Conservation (phyloP, 2,888 invertebrate species). For the Sinodicranocentrus sp. region DNA sequence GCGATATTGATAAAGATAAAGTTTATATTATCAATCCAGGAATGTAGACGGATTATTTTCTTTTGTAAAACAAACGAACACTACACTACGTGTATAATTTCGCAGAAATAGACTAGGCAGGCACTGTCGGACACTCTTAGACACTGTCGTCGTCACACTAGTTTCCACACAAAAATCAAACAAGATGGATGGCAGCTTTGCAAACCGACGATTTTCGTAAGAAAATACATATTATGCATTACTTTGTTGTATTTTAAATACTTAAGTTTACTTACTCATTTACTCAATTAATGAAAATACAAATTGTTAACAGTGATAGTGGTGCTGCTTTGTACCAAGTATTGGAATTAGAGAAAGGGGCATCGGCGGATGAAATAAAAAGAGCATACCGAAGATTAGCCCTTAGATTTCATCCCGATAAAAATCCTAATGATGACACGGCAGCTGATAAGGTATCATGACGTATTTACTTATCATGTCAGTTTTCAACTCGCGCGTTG, state of each 20-base stretch:
- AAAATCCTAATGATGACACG: constrained; percentile 59
- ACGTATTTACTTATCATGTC: too few relatives aligned
- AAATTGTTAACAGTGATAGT: constrained; percentile 54
- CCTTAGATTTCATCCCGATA: constrained; percentile 70
- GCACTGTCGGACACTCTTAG: too few relatives aligned
- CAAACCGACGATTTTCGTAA: constrained; percentile 68
- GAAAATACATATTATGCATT: constrained; percentile 16
- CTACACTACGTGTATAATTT: too few relatives aligned
- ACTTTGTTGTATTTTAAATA: too few relatives aligned
- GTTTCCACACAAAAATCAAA: constrained; percentile 12
- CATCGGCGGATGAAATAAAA: constrained; percentile 63
- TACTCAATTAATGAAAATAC: too few relatives aligned
- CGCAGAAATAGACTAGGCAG: too few relatives aligned
- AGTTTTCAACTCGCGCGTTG: too few relatives aligned
- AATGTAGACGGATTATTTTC: too few relatives aligned
- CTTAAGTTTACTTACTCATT: too few relatives aligned
- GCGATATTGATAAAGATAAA: too few relatives aligned
- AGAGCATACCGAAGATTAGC: constrained; percentile 67
- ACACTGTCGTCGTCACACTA: constrained; percentile 7
- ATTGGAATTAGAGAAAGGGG: constrained; percentile 66
- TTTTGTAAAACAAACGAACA: too few relatives aligned
- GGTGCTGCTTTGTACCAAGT: constrained; percentile 59
- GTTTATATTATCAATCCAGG: too few relatives aligned
- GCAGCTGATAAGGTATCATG: constrained; percentile 71
- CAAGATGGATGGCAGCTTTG: constrained; percentile 62